These are phyloP conservation scores for Ctenodactylus gundi DNA, from an alignment of 2,113 vertebrate genomes.

Conservation along the genomic window DNA sequence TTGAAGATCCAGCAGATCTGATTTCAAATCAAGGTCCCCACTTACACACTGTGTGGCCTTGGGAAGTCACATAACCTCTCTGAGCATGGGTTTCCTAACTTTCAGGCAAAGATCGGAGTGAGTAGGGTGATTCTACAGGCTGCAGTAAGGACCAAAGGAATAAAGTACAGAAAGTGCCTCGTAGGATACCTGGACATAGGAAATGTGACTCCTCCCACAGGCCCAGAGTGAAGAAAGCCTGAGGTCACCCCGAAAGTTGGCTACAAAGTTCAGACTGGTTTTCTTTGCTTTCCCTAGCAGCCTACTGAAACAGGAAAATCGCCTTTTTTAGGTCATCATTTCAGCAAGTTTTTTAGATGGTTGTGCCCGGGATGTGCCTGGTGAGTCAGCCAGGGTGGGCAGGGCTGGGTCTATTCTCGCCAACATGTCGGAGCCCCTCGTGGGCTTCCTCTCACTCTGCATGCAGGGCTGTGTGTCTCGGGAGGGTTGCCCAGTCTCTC, in stretches of 20 bases:
- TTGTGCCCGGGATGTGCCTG: neutral
- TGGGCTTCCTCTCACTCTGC: neutral
- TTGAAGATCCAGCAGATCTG: neutral
- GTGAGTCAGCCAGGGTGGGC: neutral
- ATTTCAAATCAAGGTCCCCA: neutral
- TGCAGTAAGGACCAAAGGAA: neutral
- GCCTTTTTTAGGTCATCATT: neutral
- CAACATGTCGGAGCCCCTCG: neutral
- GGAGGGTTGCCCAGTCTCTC: neutral
- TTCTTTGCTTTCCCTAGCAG: neutral
- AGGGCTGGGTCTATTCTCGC: neutral
- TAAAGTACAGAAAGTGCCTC: neutral
- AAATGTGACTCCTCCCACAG: no score
- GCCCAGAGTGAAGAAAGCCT: neutral
- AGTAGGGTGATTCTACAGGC: neutral
- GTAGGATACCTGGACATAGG: rapidly evolving
- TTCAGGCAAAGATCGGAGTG: neutral
- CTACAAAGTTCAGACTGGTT: neutral
- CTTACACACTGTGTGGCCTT: neutral
- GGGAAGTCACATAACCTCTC: neutral
- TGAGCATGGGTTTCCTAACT: neutral
- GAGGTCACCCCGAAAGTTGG: neutral
- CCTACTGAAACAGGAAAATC: neutral
- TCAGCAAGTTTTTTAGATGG: neutral
- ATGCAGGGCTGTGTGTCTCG: neutral